Evolutionary conservation across 1,140 invertebrate genomes (phyloP), one percentile per base, ranked within the genome.

Genomic region (Papilio aristodemus): DNA sequence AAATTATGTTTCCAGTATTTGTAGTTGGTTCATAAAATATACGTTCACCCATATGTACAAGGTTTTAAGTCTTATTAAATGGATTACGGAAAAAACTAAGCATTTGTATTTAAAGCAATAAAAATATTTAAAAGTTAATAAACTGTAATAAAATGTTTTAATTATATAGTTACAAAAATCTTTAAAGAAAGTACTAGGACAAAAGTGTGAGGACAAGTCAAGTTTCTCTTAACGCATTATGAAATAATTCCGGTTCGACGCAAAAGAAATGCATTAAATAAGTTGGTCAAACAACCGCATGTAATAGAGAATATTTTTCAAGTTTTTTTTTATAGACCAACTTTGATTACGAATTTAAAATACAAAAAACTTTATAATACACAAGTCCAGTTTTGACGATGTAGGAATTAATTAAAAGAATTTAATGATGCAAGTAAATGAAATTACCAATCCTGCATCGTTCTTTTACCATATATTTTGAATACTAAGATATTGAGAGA

Each of bases 341-440:
- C 71, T 78, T 72, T 71, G 71, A 79, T 75, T 79, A 77, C 72
- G 75, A 77, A 69, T 72, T 67, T 75, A 79, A 81, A 78, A 77
- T 68, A 64, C 76, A 75, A 83, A 86, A 84, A 84, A 79, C 2
- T 72, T 79, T 79, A 77, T 80, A 81, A 59, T 78, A 73, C 59
- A 85, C 66, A 74, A 71, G 13, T 14, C 17, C 19, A 50, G 9
- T 19, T 54, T 22, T 22, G 19, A 9, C 10, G 1, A 22, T 54
- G 10, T 13, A 54, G 1, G 3, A 22, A 11, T 22, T 1, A 54
- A 54, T 25, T 5, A 25, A 10, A 22, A 22, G 2, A 32, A 2
- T 32, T 32, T 6, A 32, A 32, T 2, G 27, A 32, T 32, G 6
- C 6, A 3, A 32, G 2, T 2, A 32, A 32, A 32, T 32, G 6